Conservation (phyloP, 2,113 vertebrate genomes). For the Silurus meridionalis region DNA sequence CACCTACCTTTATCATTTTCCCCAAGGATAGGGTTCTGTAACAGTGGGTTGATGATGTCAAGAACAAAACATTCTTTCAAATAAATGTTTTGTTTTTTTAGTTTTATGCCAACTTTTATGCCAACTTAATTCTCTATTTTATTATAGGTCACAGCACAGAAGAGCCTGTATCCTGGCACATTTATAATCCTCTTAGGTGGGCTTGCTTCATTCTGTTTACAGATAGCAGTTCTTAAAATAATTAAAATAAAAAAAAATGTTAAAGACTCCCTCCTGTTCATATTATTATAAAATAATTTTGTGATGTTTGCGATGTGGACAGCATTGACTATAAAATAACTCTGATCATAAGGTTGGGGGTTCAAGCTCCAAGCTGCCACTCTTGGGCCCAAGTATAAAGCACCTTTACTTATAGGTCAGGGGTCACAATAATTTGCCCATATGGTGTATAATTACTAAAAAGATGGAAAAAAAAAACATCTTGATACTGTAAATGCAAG, state of each 20-base stretch:
- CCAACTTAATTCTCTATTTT: background rate
- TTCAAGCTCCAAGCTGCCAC: too few species aligned
- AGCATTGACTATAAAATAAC: too few species aligned
- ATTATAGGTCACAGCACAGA: background rate
- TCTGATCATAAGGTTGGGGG: too few species aligned
- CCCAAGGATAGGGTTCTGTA: background rate
- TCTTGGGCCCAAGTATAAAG: too few species aligned
- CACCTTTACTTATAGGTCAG: background rate
- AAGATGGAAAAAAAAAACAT: background rate
- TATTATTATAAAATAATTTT: too few species aligned
- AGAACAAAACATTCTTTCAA: background rate
- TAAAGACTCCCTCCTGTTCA: too few species aligned
- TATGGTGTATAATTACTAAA: background rate
- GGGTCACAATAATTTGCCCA: background rate
- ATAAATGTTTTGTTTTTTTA: background rate
- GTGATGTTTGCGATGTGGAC: too few species aligned
- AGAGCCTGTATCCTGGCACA: background rate
- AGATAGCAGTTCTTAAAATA: background rate
- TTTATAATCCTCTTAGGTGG: slow-evolving; percentile 7
- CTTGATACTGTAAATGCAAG: too few species aligned
- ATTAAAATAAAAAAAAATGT: background rate
- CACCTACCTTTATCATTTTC: slow-evolving; percentile 50
- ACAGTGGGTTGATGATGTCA: slow-evolving; percentile 5
- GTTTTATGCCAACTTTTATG: background rate
- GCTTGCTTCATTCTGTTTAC: background rate